A percentile compares a stretch with the other conserved stretches of the same genome.
Conservation (phyloP, 2,888 invertebrate species). For the Melipona bicolor region DNA sequence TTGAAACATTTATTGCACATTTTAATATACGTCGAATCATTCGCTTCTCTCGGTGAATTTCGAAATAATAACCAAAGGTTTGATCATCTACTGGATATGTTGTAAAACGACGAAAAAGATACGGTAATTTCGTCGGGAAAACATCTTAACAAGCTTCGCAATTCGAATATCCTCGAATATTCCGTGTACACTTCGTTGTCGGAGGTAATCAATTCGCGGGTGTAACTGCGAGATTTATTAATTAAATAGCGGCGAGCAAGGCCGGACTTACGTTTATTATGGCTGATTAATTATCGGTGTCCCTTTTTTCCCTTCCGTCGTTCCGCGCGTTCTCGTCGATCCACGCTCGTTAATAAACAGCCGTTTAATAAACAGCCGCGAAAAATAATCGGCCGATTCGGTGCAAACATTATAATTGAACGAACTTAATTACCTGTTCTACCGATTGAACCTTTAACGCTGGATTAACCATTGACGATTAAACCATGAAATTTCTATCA, state of each 20-base stretch:
- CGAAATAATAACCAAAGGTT: background rate
- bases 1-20: no score
- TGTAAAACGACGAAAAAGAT: background rate
- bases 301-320: background rate
- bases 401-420: no score
- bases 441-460: no score
- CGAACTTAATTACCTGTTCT: no score
- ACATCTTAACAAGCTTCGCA: background rate
- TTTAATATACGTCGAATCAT: slow-evolving; percentile 1
- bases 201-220: background rate
- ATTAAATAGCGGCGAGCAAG: no score
- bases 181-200: background rate
- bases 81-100: background rate
- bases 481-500: no score
- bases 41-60: background rate
- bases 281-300: slow-evolving; percentile 29
- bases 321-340: slow-evolving; percentile 5
- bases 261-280: background rate
- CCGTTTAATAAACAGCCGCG: slow-evolving; percentile 18
- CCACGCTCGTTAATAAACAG: slow-evolving; percentile 28
- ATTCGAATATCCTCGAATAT: slow-evolving; percentile 9
- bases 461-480: no score
- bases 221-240: no score
- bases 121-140: background rate
- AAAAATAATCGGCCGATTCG: slow-evolving; percentile 18